Base-by-base conservation (phyloP, 2,797 vertebrate species). In the Spea hammondii region DNA sequence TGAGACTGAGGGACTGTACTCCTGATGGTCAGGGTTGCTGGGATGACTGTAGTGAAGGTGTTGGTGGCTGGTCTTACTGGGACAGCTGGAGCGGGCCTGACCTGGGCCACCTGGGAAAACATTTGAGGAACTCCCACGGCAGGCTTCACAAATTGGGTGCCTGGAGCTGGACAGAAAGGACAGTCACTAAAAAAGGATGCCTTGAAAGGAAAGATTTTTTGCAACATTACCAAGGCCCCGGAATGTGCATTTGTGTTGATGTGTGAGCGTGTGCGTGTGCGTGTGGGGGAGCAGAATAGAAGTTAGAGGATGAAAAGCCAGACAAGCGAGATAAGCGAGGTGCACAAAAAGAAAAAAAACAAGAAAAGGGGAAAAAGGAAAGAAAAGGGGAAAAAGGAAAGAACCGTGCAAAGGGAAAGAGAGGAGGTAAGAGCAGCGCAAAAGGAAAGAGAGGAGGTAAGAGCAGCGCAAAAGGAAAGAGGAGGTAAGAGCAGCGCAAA, bases 1-100 rank as follows among this genome's bases (percentile, higher is more conserved):
- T 91, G 90, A 47, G 88, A 86, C 80, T 91, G 87, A 0, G 93
- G 92, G 71, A 91, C 73, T 9, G 93, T 90, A 86, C 92, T 94
- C 65, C 91, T 88, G 86, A 97, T 92, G 82, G 94, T 96, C 5
- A 98, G 90, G 0, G 95, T 95, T 84, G 95, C 91, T 0, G 96
- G 95, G 70, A 97, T 94, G 87, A 97, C 89, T 0, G 94, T 89
- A 49, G 94, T 91, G 87, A 94, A 95, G 70, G 94, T 87, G 83
- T 92, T 94, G 82, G 93, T 85, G 9, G 91, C 82, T 4, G 85
- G 90, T 60, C 91, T 88, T 78, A 88, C 91, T 1, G 86, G 90
- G 77, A 90, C 84, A 0, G 85, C 86, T 4, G 87, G 84, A 47
- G 87, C 90, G 0, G 91, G 83, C 74, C 92, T 90, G 77, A 94